Percentiles rank a stretch among this genome's conserved stretches.
Evolutionary conservation across 2,888 invertebrate genomes (phyloP).

Genomic region (Automeris io): DNA sequence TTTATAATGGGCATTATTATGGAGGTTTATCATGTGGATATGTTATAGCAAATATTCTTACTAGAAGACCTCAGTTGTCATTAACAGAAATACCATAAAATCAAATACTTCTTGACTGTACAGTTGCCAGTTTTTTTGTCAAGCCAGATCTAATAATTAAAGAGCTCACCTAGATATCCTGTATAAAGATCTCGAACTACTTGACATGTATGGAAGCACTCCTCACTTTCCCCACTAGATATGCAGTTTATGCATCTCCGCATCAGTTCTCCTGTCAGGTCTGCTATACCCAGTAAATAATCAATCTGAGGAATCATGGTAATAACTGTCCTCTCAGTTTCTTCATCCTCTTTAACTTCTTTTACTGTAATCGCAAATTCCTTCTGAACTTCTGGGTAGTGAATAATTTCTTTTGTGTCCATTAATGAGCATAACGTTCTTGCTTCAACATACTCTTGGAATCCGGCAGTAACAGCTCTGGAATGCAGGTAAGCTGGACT

Average conservation of each 20-base stretch:
- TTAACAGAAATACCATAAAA: too few relatives aligned
- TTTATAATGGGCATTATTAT: too few relatives aligned
- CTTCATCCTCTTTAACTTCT: conserved; percentile 18
- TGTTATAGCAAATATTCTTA: too few relatives aligned
- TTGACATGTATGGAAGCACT: conserved; percentile 83
- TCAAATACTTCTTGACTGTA: too few relatives aligned
- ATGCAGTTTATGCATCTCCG: conserved; percentile 90
- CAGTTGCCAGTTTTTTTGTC: too few relatives aligned
- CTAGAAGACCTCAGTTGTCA: too few relatives aligned
- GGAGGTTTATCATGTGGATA: too few relatives aligned
- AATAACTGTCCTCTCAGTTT: conserved; percentile 32
- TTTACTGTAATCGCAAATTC: conserved; percentile 38
- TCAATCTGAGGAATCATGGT: conserved; percentile 67
- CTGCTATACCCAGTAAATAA: conserved; percentile 87
- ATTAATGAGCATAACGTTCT: conserved; percentile 85
- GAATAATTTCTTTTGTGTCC: conserved; percentile 75
- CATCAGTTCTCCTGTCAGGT: conserved; percentile 95
- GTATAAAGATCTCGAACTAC: conserved; percentile 82
- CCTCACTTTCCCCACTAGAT: conserved; percentile 83
- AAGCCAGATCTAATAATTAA: conserved; percentile 16
- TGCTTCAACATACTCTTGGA: conserved; percentile 93
- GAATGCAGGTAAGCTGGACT: conserved; percentile 79
- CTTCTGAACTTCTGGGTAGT: conserved; percentile 76
- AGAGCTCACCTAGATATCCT: conserved; percentile 75
- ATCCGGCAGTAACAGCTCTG: conserved; percentile 57